Evolutionary conservation across 2,113 vertebrate species (phyloP).

Genomic region (Bufo bufo): DNA sequence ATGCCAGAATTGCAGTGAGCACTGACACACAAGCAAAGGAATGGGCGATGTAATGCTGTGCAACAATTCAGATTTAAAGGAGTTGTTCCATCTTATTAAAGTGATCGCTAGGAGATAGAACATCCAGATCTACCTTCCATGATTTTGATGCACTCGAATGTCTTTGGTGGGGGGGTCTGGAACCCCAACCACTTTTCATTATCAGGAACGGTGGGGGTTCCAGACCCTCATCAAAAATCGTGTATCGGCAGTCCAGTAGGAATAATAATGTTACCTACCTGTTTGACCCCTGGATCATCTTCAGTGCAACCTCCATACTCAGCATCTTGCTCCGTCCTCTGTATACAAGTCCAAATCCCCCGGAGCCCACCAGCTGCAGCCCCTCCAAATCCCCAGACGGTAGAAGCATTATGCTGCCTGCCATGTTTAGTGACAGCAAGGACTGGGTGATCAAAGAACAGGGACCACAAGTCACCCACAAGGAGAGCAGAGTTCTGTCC

Average conservation of each 20-base stretch:
- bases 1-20: too few species aligned
- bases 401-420: neutral
- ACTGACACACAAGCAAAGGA: too few species aligned
- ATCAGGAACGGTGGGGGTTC: too few species aligned
- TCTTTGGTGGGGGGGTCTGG: too few species aligned
- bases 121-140: too few species aligned
- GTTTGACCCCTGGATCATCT: constrained; percentile 12
- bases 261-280: constrained; percentile 4
- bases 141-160: too few species aligned
- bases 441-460: neutral
- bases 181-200: too few species aligned
- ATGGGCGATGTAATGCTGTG: too few species aligned
- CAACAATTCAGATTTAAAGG: too few species aligned
- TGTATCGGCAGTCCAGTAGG: neutral
- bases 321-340: constrained; percentile 23
- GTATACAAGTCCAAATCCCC: constrained; percentile 26
- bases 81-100: too few species aligned
- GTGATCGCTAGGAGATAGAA: too few species aligned
- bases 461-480: neutral
- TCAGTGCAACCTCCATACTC: constrained; percentile 26
- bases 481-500: neutral
- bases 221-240: too few species aligned
- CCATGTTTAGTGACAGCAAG: neutral
- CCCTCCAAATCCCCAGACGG: neutral
- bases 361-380: neutral